These are phyloP conservation scores for Pyrrhosoma nymphula DNA, from an alignment of 2,888 invertebrate species.

Conservation along the genomic window DNA sequence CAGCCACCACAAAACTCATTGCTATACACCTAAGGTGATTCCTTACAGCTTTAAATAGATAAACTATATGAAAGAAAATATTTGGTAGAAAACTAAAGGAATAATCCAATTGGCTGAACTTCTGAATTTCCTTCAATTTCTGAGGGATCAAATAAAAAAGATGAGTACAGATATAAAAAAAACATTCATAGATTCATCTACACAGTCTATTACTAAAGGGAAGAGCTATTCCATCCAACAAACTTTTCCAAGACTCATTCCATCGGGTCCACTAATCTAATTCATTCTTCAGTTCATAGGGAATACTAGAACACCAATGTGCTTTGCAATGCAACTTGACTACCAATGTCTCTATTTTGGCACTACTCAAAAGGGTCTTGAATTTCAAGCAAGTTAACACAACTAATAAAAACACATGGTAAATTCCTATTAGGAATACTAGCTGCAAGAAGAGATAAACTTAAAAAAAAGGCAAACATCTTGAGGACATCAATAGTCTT, in stretches of 20 bases:
- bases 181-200: neutral
- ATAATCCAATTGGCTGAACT: neutral
- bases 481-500: slow-evolving; percentile 33
- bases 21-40: neutral
- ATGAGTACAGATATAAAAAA: neutral
- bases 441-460: neutral
- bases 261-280: neutral
- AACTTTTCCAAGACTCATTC: neutral
- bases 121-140: neutral
- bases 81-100: neutral
- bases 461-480: slow-evolving; percentile 4
- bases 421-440: neutral
- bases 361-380: neutral
- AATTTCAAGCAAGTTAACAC: neutral
- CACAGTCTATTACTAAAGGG: neutral
- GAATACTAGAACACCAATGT: neutral
- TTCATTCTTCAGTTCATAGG: neutral
- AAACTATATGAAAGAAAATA: neutral
- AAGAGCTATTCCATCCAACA: neutral
- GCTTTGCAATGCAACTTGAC: neutral
- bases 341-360: neutral
- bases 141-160: neutral
- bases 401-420: neutral
- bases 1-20: neutral
- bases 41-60: neutral